A percentile compares a stretch with the other conserved stretches of the same genome.
Conservation (phyloP, 2,113 vertebrate genomes). For the Aplodontia rufa region DNA sequence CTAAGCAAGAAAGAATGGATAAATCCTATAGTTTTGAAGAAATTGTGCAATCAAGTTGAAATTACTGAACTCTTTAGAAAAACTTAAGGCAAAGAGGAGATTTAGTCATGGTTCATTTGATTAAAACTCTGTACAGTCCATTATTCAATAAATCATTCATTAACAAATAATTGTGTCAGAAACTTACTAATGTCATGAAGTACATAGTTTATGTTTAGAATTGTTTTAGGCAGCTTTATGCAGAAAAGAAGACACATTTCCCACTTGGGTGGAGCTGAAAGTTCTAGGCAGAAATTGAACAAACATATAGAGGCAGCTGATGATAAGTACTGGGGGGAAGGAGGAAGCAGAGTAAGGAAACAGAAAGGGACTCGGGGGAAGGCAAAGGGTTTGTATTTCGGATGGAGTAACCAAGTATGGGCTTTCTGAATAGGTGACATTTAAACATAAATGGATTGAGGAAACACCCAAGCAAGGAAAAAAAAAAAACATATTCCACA, state of each 20-base stretch:
- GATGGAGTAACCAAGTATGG: neutral
- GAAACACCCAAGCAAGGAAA: neutral
- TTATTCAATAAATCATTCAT: neutral
- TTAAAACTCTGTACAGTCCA: neutral
- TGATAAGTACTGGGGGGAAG: neutral
- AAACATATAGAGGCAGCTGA: neutral
- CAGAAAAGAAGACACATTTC: neutral
- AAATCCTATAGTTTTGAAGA: neutral
- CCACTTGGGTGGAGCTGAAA: neutral
- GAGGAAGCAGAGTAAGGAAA: conserved; percentile 4
- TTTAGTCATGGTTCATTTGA: neutral
- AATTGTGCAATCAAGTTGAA: conserved; percentile 13
- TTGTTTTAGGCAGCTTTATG: neutral
- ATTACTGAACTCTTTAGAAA: conserved; percentile 46
- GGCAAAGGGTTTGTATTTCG: neutral
- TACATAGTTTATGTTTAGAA: neutral
- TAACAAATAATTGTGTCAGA: neutral
- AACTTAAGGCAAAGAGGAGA: neutral
- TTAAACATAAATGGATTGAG: conserved; percentile 25
- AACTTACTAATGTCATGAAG: neutral
- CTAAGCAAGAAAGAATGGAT: neutral
- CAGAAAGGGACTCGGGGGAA: neutral
- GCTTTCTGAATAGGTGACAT: conserved; percentile 15
- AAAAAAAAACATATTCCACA: neutral
- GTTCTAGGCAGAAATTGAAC: conserved; percentile 27